Conservation (phyloP, 1,140 invertebrate species). For the Tetramorium simillimum region DNA sequence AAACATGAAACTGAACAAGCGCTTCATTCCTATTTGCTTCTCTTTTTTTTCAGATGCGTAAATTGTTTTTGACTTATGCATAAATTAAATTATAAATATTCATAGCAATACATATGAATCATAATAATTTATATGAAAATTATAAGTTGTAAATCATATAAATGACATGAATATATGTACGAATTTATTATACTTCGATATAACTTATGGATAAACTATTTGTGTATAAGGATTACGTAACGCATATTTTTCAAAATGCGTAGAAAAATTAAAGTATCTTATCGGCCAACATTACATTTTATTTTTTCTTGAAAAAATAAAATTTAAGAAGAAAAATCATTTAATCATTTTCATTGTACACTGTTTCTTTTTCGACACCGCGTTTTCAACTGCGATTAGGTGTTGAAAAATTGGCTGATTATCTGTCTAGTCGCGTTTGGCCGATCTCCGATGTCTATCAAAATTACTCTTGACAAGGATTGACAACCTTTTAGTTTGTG, state of each 20-base stretch:
- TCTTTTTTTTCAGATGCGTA: not conserved
- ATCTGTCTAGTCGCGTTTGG: not conserved
- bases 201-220: not conserved
- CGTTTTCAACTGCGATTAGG: not conserved
- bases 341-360: not conserved
- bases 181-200: not conserved
- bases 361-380: not conserved
- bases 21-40: not conserved
- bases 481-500: slow-evolving; percentile 58
- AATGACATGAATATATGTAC: not conserved
- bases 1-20: not conserved
- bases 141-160: not conserved
- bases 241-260: not conserved
- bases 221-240: not conserved
- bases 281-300: not conserved
- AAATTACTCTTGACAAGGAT: slow-evolving; percentile 51
- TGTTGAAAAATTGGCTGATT: slow-evolving; percentile 11
- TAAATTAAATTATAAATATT: not conserved
- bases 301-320: not conserved
- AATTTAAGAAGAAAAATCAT: not conserved
- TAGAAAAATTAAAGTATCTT: not conserved
- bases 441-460: slow-evolving; percentile 8
- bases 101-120: not conserved
- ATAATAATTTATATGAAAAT: not conserved
- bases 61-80: not conserved